phyloP scores from a whole-genome alignment of 2,113 vertebrate genomes.

The Rhegmatorhina hoffmannsi region DNA sequence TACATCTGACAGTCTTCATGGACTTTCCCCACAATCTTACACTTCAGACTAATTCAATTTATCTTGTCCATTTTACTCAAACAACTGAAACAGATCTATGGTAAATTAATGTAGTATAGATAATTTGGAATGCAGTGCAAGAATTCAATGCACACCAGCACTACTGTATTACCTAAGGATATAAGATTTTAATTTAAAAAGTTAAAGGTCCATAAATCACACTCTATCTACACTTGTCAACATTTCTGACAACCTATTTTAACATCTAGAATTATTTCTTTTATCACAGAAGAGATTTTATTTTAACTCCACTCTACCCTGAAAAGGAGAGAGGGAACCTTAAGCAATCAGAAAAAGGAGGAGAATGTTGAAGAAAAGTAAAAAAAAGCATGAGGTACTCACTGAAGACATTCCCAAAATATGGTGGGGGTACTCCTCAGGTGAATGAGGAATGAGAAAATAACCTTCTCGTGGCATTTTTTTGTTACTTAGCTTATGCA shows the following conservation, averaged over 20 bases:
- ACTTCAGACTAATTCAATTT: constrained; percentile 77
- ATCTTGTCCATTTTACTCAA: constrained; percentile 74
- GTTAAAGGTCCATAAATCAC: constrained; percentile 76
- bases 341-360: not conserved
- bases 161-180: constrained; percentile 69
- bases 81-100: constrained; percentile 70
- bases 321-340: constrained; percentile 6
- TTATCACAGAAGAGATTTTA: constrained; percentile 69
- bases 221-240: constrained; percentile 77
- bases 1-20: constrained; percentile 59
- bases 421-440: not conserved
- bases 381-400: not conserved
- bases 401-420: not conserved
- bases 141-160: constrained; percentile 62
- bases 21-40: constrained; percentile 51
- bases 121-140: constrained; percentile 71
- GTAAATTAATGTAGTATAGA: constrained; percentile 74
- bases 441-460: not conserved
- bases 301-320: constrained; percentile 54
- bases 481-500: not conserved
- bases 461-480: not conserved
- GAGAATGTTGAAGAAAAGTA: not conserved
- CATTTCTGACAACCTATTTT: constrained; percentile 74
- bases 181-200: constrained; percentile 80
- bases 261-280: constrained; percentile 76